A percentile compares a stretch with the other conserved stretches of the same genome.
Conservation (phyloP, 2,113 vertebrate genomes). For the Tetrax tetrax region DNA sequence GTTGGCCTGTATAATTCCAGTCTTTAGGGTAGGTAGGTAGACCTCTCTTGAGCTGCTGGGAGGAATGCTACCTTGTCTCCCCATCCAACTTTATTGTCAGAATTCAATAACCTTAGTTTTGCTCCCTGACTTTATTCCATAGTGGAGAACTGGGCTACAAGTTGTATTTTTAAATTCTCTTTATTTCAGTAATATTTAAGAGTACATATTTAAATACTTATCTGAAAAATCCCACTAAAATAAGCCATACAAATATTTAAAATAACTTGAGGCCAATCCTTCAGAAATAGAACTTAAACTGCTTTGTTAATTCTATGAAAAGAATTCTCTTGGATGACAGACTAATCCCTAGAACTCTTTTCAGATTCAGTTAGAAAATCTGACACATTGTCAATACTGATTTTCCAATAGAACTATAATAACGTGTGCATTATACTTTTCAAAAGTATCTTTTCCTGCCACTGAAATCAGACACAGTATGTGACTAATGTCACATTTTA, state of each 20-base stretch:
- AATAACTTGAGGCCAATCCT: background rate
- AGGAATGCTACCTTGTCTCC: background rate
- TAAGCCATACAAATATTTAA: background rate
- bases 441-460: background rate
- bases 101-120: background rate
- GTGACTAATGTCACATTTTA: background rate
- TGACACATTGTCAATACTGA: background rate
- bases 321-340: background rate
- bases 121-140: background rate
- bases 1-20: background rate
- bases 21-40: background rate
- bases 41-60: background rate
- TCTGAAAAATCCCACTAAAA: background rate
- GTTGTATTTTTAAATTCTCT: background rate
- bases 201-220: background rate
- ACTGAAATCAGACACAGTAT: background rate
- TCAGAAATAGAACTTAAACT: background rate
- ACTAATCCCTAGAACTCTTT: background rate
- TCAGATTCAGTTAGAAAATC: background rate
- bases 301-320: background rate
- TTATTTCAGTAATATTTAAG: background rate
- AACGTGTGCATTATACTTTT: background rate
- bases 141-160: background rate
- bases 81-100: rapidly evolving
- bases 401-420: background rate